Base-by-base conservation (phyloP, 2,797 vertebrate species). In the Ceyx erithaca region DNA sequence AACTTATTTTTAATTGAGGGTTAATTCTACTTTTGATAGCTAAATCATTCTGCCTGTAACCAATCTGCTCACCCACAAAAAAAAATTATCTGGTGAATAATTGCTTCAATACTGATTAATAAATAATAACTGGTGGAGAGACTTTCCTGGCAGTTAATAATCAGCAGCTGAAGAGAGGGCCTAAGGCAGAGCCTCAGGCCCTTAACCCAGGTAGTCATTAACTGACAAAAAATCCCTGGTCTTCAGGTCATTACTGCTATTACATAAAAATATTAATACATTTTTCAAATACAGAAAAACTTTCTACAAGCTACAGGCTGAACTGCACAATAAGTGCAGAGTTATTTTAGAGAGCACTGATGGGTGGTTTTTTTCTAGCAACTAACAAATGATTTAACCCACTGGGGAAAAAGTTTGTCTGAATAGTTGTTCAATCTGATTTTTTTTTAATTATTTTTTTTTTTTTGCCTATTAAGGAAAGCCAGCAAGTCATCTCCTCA, bases 31-130 rank as follows among this genome's bases (percentile, higher is more conserved):
- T 90, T 82, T 87, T 90, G 93, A 96, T 79, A 96, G 48, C 28
- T 35, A 94, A 94, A 95, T 26, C 84, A 83, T 84, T 96, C 93
- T 94, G 85, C 94, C 26, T 94, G 85, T 78, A 96, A 95, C 71
- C 54, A 93, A 95, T 95, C 90, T 61, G 87, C 71, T 91, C 61
- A 83, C n/a, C 20, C 78, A 92, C 40, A 87, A 85, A 49, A 45
- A 45, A 46, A 51, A 92, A 86, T 55, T 92, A 91, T 75, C 87
- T 94, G 57, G 83, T 82, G 49, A n/a, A 52, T 87, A 95, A 96
- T 89, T 97, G 92, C 91, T 96, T 96, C 94, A 91, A 89, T 93
- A 95, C 82, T 94, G 94, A 96, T 94, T 95, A 97, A 97, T 89
- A 95, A 96, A 95, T 96, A 96, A 96, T 91, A 83, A 78, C 90